phyloP scores from a whole-genome alignment of 2,797 vertebrate species.

The Urophycis tenuis region DNA sequence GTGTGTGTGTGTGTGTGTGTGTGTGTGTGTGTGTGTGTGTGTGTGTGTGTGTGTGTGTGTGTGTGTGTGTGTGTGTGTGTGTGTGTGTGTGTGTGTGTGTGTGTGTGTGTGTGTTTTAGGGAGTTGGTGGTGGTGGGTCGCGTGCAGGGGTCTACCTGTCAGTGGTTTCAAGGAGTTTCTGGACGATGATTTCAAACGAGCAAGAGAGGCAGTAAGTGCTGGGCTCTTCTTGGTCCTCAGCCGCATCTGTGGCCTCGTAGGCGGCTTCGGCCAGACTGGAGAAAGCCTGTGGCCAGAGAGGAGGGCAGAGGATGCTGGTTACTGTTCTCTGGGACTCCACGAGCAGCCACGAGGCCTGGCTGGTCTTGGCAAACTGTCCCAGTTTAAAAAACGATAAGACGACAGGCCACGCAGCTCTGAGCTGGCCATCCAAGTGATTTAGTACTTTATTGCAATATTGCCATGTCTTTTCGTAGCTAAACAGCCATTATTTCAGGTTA shows the following conservation, averaged over 20 bases:
- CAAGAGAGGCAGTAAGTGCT: constrained; percentile 94
- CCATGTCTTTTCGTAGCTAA: background rate
- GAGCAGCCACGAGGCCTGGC: too few species aligned
- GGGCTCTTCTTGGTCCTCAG: constrained; percentile 93
- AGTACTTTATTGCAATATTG: background rate
- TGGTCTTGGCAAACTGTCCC: too few species aligned
- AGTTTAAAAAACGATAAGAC: too few species aligned
- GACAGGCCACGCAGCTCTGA: too few species aligned
- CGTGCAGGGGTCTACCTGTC: constrained; percentile 72
- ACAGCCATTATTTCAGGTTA: background rate
- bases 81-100: too few species aligned
- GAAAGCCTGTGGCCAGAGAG: constrained; percentile 77
- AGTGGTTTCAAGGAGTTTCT: constrained; percentile 95
- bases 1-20: too few species aligned
- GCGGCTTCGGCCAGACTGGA: constrained; percentile 97
- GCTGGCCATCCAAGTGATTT: background rate
- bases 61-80: too few species aligned
- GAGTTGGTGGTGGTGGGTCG: background rate
- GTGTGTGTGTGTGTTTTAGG: background rate
- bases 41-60: too few species aligned
- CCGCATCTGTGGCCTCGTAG: constrained; percentile 92
- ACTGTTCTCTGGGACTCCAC: background rate
- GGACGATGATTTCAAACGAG: constrained; percentile 94
- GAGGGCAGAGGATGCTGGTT: background rate
- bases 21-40: too few species aligned